Evolutionary conservation across 2,113 vertebrate genomes (phyloP).

Genomic region (Alectura lathami): DNA sequence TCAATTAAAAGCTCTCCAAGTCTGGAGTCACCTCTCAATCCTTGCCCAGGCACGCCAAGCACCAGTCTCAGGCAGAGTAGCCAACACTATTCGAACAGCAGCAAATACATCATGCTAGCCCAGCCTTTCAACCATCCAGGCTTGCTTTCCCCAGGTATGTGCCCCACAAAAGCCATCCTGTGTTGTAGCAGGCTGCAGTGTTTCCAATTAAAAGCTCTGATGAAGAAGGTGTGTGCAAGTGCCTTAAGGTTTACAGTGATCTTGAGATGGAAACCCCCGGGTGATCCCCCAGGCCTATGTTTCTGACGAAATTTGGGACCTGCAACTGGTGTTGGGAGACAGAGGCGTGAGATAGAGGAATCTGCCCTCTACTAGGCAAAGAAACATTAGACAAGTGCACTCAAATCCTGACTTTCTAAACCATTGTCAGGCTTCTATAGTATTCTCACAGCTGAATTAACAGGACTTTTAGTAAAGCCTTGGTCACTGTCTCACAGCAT

Average conservation of each 20-base stretch:
- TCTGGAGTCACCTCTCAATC: neutral
- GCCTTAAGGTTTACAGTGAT: neutral
- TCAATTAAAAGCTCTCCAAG: neutral
- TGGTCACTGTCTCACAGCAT: too few relatives aligned
- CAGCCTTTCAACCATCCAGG: neutral
- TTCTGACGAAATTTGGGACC: neutral
- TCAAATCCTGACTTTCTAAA: neutral
- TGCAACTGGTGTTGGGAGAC: neutral
- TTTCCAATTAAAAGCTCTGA: neutral
- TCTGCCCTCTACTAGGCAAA: neutral
- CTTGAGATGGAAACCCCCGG: neutral
- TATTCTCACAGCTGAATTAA: neutral
- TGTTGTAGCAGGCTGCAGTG: accelerated
- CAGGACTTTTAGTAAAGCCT: too few relatives aligned
- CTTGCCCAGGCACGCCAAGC: accelerated
- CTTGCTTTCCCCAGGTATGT: neutral
- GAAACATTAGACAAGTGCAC: neutral
- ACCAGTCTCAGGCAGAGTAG: neutral
- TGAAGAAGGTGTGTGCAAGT: neutral
- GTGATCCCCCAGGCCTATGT: neutral
- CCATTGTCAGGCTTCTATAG: neutral
- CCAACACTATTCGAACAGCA: neutral
- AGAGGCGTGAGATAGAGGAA: neutral
- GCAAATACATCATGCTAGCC: neutral
- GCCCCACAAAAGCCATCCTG: neutral